These are phyloP conservation scores for Stratiolaelaps scimitus DNA, from an alignment of 1,140 invertebrate species.

Conservation along the genomic window DNA sequence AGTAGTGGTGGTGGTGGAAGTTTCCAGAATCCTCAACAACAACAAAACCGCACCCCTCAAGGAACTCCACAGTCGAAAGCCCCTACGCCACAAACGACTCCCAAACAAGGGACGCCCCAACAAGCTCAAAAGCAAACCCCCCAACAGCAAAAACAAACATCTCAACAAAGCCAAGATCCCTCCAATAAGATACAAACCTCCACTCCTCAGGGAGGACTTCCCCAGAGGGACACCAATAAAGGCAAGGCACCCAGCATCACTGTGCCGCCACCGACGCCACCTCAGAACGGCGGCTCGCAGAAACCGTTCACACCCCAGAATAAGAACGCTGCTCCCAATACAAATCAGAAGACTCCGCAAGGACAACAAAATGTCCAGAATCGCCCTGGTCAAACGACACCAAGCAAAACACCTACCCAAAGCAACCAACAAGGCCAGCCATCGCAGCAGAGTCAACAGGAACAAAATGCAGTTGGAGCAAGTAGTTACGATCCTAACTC, in stretches of 20 bases:
- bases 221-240: too few species aligned
- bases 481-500: neutral
- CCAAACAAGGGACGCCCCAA: too few species aligned
- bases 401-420: conserved; percentile 1
- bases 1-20: too few species aligned
- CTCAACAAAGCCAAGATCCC: conserved; percentile 26
- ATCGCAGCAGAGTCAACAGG: neutral
- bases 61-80: too few species aligned
- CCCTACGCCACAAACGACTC: too few species aligned
- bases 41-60: neutral
- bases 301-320: too few species aligned
- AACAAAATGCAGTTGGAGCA: neutral
- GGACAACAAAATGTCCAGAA: neutral
- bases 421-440: conserved; percentile 11
- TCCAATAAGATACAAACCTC: too few species aligned
- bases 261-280: too few species aligned
- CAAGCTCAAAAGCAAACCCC: conserved; percentile 4
- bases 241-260: too few species aligned
- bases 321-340: too few species aligned
- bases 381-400: neutral
- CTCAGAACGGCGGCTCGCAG: too few species aligned
- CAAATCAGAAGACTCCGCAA: neutral
- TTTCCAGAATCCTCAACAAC: conserved; percentile 8
- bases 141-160: neutral
- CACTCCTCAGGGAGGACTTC: too few species aligned